Conservation (phyloP, 1,140 invertebrate genomes). For the Ooceraea biroi region DNA sequence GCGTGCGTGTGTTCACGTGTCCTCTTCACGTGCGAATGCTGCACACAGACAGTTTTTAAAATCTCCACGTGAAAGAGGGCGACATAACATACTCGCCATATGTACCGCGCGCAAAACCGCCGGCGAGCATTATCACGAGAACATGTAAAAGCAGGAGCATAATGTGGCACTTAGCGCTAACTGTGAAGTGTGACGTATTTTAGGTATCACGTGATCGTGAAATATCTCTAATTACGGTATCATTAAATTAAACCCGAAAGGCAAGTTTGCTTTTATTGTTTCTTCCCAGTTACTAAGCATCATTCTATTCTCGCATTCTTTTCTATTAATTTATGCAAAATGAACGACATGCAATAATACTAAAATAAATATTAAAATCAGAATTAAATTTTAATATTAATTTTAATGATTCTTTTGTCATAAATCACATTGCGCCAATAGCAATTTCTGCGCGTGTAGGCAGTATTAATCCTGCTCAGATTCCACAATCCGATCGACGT, state of each 20-base stretch:
- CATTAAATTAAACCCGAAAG: neutral
- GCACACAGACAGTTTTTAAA: constrained; percentile 2
- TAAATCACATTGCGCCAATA: no score
- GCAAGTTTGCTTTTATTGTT: no score
- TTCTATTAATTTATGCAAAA: no score
- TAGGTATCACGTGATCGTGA: neutral
- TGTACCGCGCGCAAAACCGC: neutral
- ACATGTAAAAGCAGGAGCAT: neutral
- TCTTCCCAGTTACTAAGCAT: no score
- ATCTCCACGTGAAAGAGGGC: neutral
- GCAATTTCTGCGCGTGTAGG: no score
- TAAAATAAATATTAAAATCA: no score
- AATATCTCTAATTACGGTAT: neutral
- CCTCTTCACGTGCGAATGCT: neutral
- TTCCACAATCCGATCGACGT: neutral
- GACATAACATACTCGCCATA: constrained; percentile 18
- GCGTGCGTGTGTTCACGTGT: neutral
- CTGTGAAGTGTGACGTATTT: neutral
- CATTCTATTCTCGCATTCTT: no score
- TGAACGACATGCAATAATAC: no score
- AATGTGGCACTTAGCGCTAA: constrained; percentile 11
- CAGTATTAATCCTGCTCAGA: no score
- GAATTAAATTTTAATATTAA: no score
- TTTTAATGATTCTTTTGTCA: no score
- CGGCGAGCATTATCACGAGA: neutral